Conservation (phyloP, 2,888 invertebrate species). For the Leptopilina syphax region DNA sequence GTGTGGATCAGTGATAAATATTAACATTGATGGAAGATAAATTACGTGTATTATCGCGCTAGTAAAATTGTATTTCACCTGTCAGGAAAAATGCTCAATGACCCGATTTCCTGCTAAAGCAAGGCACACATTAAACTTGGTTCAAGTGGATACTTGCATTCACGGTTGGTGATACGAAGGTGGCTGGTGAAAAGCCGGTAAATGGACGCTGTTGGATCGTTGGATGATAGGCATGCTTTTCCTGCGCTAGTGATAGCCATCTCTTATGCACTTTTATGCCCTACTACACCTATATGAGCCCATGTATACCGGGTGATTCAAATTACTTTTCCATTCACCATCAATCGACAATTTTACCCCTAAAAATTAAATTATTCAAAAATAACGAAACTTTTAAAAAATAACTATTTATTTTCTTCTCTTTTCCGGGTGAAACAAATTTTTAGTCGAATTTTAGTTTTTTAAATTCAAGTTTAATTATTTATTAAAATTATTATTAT, state of each 20-base stretch:
- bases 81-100: conserved; percentile 43
- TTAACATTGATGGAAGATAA: conserved; percentile 15
- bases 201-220: conserved; percentile 63
- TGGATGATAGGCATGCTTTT: conserved; percentile 67
- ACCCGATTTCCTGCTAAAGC: conserved; percentile 49
- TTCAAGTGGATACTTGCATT: conserved; percentile 36
- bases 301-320: conserved; percentile 61
- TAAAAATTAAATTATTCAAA: background rate
- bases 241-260: conserved; percentile 72
- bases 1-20: background rate
- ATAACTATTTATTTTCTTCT: no score
- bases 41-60: conserved; percentile 10
- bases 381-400: no score
- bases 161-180: conserved; percentile 42
- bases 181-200: conserved; percentile 70
- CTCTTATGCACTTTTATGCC: conserved; percentile 76
- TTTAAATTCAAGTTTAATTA: no score
- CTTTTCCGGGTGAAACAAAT: no score
- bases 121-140: conserved; percentile 45
- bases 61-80: conserved; percentile 14
- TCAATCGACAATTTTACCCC: background rate
- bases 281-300: conserved; percentile 59
- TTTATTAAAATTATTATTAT: no score
- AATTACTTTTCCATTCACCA: conserved; percentile 1
- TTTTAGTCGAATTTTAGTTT: no score